A percentile compares a stretch with the other conserved stretches of the same genome.
Evolutionary conservation across 2,888 invertebrate genomes (phyloP).

Genomic region (Crepidodera aurea): DNA sequence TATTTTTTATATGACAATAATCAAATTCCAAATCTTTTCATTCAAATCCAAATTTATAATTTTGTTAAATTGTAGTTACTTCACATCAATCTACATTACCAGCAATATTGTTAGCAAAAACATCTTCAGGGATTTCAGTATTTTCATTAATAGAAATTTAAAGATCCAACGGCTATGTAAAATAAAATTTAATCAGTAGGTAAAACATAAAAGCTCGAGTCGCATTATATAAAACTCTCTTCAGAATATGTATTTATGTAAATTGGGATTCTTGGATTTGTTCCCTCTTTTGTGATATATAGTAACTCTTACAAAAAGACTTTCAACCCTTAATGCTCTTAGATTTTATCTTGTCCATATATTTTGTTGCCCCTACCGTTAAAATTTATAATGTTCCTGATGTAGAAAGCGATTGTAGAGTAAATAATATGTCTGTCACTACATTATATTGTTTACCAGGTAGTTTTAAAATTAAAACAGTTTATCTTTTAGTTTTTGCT

Average conservation of each 20-base stretch:
- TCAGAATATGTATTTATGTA: slow-evolving; percentile 11
- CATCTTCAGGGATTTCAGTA: too few relatives aligned
- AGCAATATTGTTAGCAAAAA: too few relatives aligned
- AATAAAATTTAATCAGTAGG: too few relatives aligned
- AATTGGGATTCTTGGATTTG: neutral
- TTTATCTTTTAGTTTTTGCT: neutral
- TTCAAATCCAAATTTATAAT: too few relatives aligned
- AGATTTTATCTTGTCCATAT: slow-evolving; percentile 17
- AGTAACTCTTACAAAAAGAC: slow-evolving; percentile 10
- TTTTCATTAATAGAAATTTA: too few relatives aligned
- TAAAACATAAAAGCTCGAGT: too few relatives aligned
- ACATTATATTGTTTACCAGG: neutral
- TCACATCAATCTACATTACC: too few relatives aligned
- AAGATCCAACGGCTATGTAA: too few relatives aligned
- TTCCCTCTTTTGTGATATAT: slow-evolving; percentile 17
- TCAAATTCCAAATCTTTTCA: too few relatives aligned
- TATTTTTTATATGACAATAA: too few relatives aligned
- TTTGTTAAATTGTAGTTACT: too few relatives aligned
- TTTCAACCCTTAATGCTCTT: slow-evolving; percentile 21
- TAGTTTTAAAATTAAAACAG: neutral
- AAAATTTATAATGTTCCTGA: neutral
- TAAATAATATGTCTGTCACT: slow-evolving; percentile 5
- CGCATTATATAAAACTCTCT: neutral
- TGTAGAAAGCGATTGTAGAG: neutral
- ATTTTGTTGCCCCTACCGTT: slow-evolving; percentile 1